Base-by-base conservation (phyloP, 2,797 vertebrate species). In the Microctenopoma stevenorrisi region DNA sequence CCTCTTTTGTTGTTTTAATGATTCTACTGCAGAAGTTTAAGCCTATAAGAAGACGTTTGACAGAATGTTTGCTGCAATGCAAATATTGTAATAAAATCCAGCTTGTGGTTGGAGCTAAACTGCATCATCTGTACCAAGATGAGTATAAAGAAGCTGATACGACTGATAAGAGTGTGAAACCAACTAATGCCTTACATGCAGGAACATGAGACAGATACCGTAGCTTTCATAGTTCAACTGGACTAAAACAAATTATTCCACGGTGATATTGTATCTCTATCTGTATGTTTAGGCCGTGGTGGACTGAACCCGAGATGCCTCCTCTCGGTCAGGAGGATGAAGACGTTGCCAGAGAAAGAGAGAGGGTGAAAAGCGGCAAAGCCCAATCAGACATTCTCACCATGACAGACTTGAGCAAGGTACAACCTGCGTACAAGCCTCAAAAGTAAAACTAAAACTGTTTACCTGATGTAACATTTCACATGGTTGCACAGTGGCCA, bases 351-450 rank as follows among this genome's bases (percentile, higher is more conserved):
- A 90, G 37, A 50, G 97, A 98, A 85, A 88, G 96, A 76, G 85
- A 80, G 2, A 88, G 94, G 63, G 94, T 98, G 52, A 86, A 82
- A 76, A 87, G 43, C 30, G 91, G 90, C 35, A 74, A 67, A 64
- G 90, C 92, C 0, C 76, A 92, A 0, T 46, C 88, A 4, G 94
- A 97, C 12, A 90, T 97, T 66, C 90, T 97, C 67, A 94, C 94
- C 72, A 92, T 98, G 78, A 91, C 74, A 25, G 91, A 97, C 81
- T 90, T 98, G 65, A 98, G 95, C 87, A 97, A 98, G 95, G 97
- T 96, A 89, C 38, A 67, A 25, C 1, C 8, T n/a, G 8, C 7
- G n/a, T 33, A 22, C 15, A 35, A 18, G 18, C 9, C 38, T 37
- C 13, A 30, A 13, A 50, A 18, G 2, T 38, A 7, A 8, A 66